Evolutionary conservation across 2,113 vertebrate species (phyloP), one percentile per base, ranked within the genome.

Genomic region (Clarias macrocephalus): DNA sequence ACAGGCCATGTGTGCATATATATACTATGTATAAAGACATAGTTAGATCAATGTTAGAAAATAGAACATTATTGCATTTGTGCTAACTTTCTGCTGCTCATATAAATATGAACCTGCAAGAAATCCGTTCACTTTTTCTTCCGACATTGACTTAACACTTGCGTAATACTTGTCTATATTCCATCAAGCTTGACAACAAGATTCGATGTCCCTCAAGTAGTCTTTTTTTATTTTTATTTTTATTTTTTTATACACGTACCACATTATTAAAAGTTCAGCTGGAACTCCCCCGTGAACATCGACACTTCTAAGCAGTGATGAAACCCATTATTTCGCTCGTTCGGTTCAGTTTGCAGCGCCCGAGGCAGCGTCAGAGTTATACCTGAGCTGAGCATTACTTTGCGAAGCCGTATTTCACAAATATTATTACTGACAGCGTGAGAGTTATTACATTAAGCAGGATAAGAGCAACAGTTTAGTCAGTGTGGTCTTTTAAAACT

Each of bases 341-440:
- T 60, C 59, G 12, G 79, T 81, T 62, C 16, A 62, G 57, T 25
- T 62, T 81, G 21, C 54, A 15, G 79, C 1, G 10, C 79, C 79
- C 42, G 15, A 25, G 56, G 79, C 57, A 8, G 19, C 2, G 57
- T 60, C 57, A 37, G 11, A 5, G 21, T 37, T 42, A 42, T 25
- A 25, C 10, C 79, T 25, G 19, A 81, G 79, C 30, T 42, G 13
- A 42, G 62, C 19, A 37, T 80, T 11, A 80, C 76, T 80, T 9
- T 80, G 57, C 62, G 42, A 81, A 25, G 79, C 21, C 79, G 25
- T 62, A 62, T 62, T 42, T 81, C 59, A 15, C n/a, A 81, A 81
- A 81, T 62, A 81, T 81, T 81, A 81, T 81, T 81, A 37, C 79
- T 62, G 57, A 81, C 59, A 60, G 57, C 79, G 62, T 62, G 57